Base-by-base conservation (phyloP, 2,888 invertebrate genomes). In the Dolomedes plantarius region DNA sequence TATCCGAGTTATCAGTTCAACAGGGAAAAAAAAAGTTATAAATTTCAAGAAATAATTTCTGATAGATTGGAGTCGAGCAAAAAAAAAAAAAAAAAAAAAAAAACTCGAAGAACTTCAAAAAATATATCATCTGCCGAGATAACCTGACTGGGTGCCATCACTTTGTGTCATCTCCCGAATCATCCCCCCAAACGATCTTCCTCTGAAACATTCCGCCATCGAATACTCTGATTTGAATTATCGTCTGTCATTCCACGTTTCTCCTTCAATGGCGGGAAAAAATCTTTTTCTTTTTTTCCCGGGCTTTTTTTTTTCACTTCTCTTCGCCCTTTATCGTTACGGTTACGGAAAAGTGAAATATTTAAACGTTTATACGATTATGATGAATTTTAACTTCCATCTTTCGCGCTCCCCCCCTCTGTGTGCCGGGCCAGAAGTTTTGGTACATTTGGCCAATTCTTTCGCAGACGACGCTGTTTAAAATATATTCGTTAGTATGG, bases 101-200 rank as follows among this genome's bases (percentile, higher is more conserved):
- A n/a, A n/a, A n/a, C n/a, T n/a, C n/a, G n/a, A n/a, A n/a, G n/a
- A n/a, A n/a, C n/a, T n/a, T n/a, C 23, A 23, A 1, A 56, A 56
- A 56, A 56, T 56, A 56, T 23, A 56, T 56, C 56, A 23, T 56
- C 5, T 56, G 56, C 11, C n/a, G 41, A 7, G 56, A 56, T 56
- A 56, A 56, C 56, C 56, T 56, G 56, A 23, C 56, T 56, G n/a
- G n/a, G n/a, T n/a, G 56, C 23, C 56, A 56, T 56, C 56, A 56
- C 56, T 23, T 56, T 23, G 23, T 56, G 56, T 56, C 56, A 56
- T 56, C 56, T 56, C 19, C 11, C 23, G 56, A 56, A 56, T 19
- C 56, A 56, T 23, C 11, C 23, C 56, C 2, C 23, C 13, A 23
- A 56, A 56, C 23, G 56, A 56, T 23, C 16, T 56, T 23, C 56